phyloP scores from a whole-genome alignment of 2,888 invertebrate genomes.

The Invenusta paracnida region DNA sequence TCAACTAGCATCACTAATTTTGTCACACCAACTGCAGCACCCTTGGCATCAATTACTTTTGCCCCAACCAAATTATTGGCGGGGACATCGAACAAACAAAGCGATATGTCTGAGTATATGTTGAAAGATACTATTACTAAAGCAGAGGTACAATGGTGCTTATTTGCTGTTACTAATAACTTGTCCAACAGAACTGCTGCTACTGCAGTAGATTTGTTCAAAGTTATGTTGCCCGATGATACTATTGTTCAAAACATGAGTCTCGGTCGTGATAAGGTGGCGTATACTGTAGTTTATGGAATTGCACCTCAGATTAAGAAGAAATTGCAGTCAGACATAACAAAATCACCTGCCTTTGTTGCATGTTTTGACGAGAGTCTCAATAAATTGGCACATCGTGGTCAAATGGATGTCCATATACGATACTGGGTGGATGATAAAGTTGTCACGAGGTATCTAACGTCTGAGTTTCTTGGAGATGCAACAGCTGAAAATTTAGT shows the following conservation, averaged over 20 bases:
- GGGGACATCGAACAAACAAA: neutral
- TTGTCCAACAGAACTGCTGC: constrained; percentile 3
- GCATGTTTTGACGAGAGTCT: constrained; percentile 22
- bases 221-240: constrained; percentile 24
- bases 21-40: neutral
- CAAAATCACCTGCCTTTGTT: constrained; percentile 1
- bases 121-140: neutral
- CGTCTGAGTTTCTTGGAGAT: constrained; percentile 29
- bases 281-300: neutral
- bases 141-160: constrained; percentile 10
- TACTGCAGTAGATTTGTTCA: constrained; percentile 21
- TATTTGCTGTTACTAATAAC: neutral
- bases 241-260: neutral
- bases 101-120: neutral
- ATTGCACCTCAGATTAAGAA: constrained; percentile 19
- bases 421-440: constrained; percentile 17
- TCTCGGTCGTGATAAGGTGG: constrained; percentile 1
- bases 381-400: neutral
- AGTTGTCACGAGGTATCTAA: constrained; percentile 22
- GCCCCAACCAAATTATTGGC: neutral
- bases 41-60: neutral
- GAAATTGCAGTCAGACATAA: neutral
- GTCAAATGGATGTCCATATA: constrained; percentile 23
- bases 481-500: constrained; percentile 12
- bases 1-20: neutral